These are phyloP conservation scores for Ladona fulva DNA, from an alignment of 1,140 invertebrate genomes.

Conservation along the genomic window DNA sequence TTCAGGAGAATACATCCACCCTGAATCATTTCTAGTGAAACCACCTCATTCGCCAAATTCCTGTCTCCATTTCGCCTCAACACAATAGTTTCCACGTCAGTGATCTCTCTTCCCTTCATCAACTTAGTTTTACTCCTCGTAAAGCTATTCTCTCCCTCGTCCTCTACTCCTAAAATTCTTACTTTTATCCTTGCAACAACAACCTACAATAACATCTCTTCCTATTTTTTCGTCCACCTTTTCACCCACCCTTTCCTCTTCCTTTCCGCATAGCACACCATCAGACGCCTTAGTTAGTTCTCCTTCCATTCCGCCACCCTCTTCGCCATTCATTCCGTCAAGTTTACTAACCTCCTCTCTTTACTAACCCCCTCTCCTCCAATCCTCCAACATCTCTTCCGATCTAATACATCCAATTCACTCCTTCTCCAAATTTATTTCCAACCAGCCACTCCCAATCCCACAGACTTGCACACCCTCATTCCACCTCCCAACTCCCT, in stretches of 20 bases:
- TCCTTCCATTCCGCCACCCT: neutral
- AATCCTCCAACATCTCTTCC: neutral
- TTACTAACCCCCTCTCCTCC: neutral
- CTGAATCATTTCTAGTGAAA: neutral
- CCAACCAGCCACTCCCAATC: too few relatives aligned
- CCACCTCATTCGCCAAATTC: neutral
- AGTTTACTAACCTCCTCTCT: neutral
- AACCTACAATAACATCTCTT: neutral
- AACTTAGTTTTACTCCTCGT: neutral
- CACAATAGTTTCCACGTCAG: neutral
- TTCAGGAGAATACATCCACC: too few relatives aligned
- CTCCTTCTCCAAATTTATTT: too few relatives aligned
- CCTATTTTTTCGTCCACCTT: neutral
- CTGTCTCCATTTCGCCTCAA: neutral
- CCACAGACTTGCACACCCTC: neutral
- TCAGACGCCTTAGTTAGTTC: neutral
- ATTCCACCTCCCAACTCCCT: neutral
- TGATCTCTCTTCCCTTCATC: neutral
- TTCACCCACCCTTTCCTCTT: neutral
- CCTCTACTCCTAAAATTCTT: neutral
- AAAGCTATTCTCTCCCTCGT: neutral
- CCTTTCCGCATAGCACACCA: neutral
- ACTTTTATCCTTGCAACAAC: neutral
- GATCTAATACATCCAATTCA: neutral
- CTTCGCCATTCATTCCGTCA: neutral